Percentiles rank a stretch among this genome's conserved stretches.
Conservation (phyloP, 2,888 invertebrate genomes). For the Drosophila diplacantha region DNA sequence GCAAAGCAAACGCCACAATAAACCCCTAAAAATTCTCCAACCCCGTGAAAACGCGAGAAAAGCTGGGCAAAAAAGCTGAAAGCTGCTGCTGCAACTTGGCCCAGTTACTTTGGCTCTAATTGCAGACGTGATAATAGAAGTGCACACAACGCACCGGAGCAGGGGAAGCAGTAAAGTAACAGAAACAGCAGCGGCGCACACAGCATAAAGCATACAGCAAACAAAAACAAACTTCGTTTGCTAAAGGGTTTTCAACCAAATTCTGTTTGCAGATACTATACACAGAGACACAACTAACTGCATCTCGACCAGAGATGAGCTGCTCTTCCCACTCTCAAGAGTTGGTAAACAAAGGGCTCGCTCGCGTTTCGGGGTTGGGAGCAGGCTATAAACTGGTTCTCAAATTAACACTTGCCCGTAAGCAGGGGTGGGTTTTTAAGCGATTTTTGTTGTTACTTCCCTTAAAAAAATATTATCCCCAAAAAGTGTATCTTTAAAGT, state of each 20-base stretch:
- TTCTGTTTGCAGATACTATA: constrained; percentile 24
- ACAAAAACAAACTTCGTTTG: constrained; percentile 45
- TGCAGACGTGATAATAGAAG: constrained; percentile 60
- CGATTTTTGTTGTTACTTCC: constrained; percentile 1
- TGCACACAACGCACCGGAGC: constrained; percentile 14
- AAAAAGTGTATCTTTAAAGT: not conserved
- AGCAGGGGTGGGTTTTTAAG: constrained; percentile 21
- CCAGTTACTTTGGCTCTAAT: constrained; percentile 67
- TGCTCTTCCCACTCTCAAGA: constrained; percentile 1
- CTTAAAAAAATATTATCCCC: constrained; percentile 10
- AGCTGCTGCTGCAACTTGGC: constrained; percentile 53
- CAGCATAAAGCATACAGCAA: constrained; percentile 21
- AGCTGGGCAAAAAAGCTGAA: constrained; percentile 23
- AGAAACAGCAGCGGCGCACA: constrained; percentile 6
- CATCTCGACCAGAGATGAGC: constrained; percentile 21
- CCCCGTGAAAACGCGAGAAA: constrained; percentile 31
- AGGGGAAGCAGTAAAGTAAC: constrained; percentile 11
- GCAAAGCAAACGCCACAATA: constrained; percentile 70
- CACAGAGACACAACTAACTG: constrained; percentile 16
- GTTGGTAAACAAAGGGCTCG: constrained; percentile 10
- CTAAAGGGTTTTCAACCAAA: constrained; percentile 39
- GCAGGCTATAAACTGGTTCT: constrained; percentile 25
- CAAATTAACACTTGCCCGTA: constrained; percentile 14
- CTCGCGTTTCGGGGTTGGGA: constrained; percentile 23
- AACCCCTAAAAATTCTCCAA: constrained; percentile 61